A percentile compares a stretch with the other conserved stretches of the same genome.
Conservation (phyloP, 2,888 invertebrate genomes). For the Scaptomyza reducta region DNA sequence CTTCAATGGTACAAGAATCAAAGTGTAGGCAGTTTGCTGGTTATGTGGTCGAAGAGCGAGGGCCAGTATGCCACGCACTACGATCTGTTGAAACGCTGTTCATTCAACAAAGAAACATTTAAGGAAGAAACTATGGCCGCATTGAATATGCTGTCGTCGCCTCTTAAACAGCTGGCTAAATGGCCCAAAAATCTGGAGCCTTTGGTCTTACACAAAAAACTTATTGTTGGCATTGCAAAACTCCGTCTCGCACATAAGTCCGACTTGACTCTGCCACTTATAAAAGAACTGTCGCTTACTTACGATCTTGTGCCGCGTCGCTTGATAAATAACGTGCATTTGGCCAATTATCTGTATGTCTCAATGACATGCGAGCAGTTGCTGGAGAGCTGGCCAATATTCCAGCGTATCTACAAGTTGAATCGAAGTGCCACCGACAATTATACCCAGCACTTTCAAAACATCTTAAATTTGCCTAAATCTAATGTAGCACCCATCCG, state of each 20-base stretch:
- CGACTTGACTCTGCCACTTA: constrained; percentile 61
- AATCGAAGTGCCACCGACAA: constrained; percentile 14
- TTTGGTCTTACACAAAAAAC: constrained; percentile 9
- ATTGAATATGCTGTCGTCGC: constrained; percentile 40
- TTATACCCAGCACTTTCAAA: constrained; percentile 39
- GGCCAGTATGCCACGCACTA: constrained; percentile 68
- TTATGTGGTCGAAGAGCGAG: constrained; percentile 72
- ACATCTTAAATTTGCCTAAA: constrained; percentile 50
- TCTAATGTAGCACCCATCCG: constrained; percentile 74
- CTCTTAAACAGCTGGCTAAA: constrained; percentile 20
- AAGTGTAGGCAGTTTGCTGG: constrained; percentile 55
- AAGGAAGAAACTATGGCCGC: constrained; percentile 35
- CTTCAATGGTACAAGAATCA: constrained; percentile 76
- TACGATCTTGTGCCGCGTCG: constrained; percentile 78
- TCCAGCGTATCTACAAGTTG: constrained; percentile 16
- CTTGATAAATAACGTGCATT: constrained; percentile 55
- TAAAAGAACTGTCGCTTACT: constrained; percentile 53
- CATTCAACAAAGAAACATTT: constrained; percentile 51
- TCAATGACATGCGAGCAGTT: constrained; percentile 73
- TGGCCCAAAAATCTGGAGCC: constrained; percentile 54
- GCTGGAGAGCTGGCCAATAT: constrained; percentile 62
- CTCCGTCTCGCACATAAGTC: constrained; percentile 65
- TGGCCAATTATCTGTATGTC: constrained; percentile 64
- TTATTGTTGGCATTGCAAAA: constrained; percentile 60
- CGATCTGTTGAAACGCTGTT: constrained; percentile 73